Evolutionary conservation across 2,888 invertebrate genomes (phyloP).

Genomic region (Erynnis tages): DNA sequence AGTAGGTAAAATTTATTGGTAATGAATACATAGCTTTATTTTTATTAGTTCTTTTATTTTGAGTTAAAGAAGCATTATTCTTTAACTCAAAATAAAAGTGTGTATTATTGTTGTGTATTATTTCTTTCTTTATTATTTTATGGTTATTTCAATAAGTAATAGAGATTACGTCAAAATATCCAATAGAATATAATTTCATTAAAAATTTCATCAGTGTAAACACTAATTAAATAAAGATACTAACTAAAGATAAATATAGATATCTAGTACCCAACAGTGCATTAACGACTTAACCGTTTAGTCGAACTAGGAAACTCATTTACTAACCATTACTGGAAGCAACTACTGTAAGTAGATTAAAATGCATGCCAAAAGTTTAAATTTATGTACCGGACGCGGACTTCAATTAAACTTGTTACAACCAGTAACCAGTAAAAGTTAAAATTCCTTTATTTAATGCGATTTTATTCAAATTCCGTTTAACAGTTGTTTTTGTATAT

Average conservation of each 20-base stretch:
- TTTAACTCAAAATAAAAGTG: too few species aligned
- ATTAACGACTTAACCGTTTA: conserved; percentile 31
- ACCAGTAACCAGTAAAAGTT: conserved; percentile 29
- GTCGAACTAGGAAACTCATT: conserved; percentile 55
- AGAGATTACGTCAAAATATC: too few species aligned
- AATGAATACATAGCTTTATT: too few species aligned
- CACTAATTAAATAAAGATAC: too few species aligned
- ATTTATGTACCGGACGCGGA: conserved; percentile 74
- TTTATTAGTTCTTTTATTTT: too few species aligned
- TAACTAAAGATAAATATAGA: conserved; percentile 18
- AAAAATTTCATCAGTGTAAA: too few species aligned
- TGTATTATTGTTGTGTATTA: too few species aligned
- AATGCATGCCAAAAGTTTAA: conserved; percentile 75
- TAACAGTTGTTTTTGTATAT: background rate
- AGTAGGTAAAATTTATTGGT: too few species aligned
- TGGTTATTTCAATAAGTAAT: too few species aligned
- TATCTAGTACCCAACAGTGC: conserved; percentile 19
- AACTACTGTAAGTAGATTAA: conserved; percentile 72
- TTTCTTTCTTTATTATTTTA: too few species aligned
- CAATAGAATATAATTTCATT: too few species aligned
- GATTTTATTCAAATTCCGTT: conserved; percentile 12
- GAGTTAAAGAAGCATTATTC: too few species aligned
- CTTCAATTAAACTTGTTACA: conserved; percentile 78
- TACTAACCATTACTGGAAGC: conserved; percentile 59
- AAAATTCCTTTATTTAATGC: conserved; percentile 7